A percentile compares a stretch with the other conserved stretches of the same genome.
Conservation (phyloP, 2,888 invertebrate genomes). For the Ornithoptera alexandrae region DNA sequence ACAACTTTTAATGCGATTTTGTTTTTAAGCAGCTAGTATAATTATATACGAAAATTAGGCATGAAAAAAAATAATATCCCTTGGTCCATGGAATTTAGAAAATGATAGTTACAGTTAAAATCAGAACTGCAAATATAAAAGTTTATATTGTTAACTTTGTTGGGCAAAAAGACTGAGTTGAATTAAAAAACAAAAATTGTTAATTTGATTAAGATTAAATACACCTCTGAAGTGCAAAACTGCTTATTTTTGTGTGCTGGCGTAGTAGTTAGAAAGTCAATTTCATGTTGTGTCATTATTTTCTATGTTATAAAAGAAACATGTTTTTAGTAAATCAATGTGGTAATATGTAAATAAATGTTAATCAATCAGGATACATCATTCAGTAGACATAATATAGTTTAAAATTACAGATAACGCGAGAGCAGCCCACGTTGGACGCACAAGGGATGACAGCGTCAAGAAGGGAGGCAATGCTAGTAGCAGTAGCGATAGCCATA, state of each 20-base stretch:
- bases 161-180: too few relatives aligned
- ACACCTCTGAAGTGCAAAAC: neutral
- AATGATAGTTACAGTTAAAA: too few relatives aligned
- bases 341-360: neutral
- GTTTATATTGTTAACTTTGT: too few relatives aligned
- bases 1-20: too few relatives aligned
- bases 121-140: too few relatives aligned
- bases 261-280: neutral
- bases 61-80: too few relatives aligned
- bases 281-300: neutral
- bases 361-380: neutral
- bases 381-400: conserved; percentile 30
- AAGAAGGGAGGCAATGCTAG: conserved; percentile 71
- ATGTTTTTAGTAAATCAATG: neutral
- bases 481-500: conserved; percentile 57
- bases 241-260: conserved; percentile 2
- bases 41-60: too few relatives aligned
- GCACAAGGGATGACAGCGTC: conserved; percentile 72
- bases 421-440: conserved; percentile 61
- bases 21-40: too few relatives aligned
- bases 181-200: too few relatives aligned
- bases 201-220: too few relatives aligned
- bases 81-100: too few relatives aligned
- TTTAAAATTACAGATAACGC: conserved; percentile 55
- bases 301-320: neutral